Evolutionary conservation across 2,113 vertebrate species (phyloP), one percentile per base, ranked within the genome.

Genomic region (Smithornis capensis): DNA sequence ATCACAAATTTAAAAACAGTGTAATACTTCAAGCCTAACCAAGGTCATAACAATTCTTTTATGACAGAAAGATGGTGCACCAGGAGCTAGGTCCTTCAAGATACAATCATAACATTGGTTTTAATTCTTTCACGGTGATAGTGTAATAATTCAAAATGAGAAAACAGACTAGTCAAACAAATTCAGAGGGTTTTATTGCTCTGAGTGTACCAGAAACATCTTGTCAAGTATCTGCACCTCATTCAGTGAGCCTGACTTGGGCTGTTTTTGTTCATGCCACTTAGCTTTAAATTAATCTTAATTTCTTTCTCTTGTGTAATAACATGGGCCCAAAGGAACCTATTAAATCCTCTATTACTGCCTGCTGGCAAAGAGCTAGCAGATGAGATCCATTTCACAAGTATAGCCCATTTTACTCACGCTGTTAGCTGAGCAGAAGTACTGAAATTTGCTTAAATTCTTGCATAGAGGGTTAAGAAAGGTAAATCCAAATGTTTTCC

Each of bases 281-380:
- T 92, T 92, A 92, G 89, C 84, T 94, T 95, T 94, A 95, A 96
- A 94, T 85, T 40, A 95, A 94, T 89, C 89, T 94, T 95, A 89
- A 86, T 90, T 91, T 92, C 77, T 87, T 89, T 79, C 95, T 92
- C 93, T 74, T 83, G 81, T 96, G 93, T 94, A 92, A 95, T 77
- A 77, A 64, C 87, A 88, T 7, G 22, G 88, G 64, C 90, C 79
- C 90, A 96, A 59, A 97, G 90, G 88, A 96, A 74, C 57, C 91
- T 80, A 96, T 94, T 93, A 94, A 64, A 90, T 68, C 76, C 94
- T 87, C 63, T 68, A 47, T 88, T 94, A 88, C 69, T 95, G 96
- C 92, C 93, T 94, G 52, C 79, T 82, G 88, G 92, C 93, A 96
- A 92, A 89, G 80, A 95, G 38, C 44, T 69, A 67, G 63, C 90